Base-by-base conservation (phyloP, 1,140 invertebrate species). In the Musca domestica region DNA sequence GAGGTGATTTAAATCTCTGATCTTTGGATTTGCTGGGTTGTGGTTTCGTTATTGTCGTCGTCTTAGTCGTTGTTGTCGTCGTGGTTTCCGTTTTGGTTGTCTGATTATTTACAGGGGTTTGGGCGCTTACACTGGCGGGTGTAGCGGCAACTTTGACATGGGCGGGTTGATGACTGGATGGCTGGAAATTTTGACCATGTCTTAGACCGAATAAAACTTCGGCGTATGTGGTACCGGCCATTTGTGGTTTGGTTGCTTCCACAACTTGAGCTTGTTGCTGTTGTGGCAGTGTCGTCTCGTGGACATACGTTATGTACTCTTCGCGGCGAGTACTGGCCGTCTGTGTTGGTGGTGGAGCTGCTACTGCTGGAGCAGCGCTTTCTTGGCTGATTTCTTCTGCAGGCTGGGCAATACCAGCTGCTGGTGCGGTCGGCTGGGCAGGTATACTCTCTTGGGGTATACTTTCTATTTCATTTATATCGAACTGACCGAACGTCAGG, bases 131-230 rank as follows among this genome's bases (percentile, higher is more conserved):
- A 19, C 34, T 30, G 20, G 70, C 69, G 19, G 74, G 68, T 30
- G 76, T 67, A 25, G 71, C 70, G 58, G 72, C 72, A 9, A 77
- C 67, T 65, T 64, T 64, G 23, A 64, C 63, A 48, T 64, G 41
- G 63, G 47, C 63, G 15, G 46, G 47, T 48, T 64, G 63, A 69
- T 76, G 82, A 84, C 83, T 86, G 85, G 86, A 87, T 86, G 85
- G 85, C 85, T 86, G 86, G 79, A 79, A 81, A 77, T 74, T 64
- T 58, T 75, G 66, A 70, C 67, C 70, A 66, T 78, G 74, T 67
- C 74, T 74, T 70, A 77, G 71, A 67, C 78, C 78, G 70, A 80
- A 80, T 3, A 80, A 72, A 48, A 80, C 78, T 73, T 80, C 78
- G 69, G 78, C 78, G 58, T 80, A 80, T 47, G 78, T 80, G 63